These are phyloP conservation scores for Eciton burchellii DNA, from an alignment of 1,140 invertebrate genomes.

Conservation along the genomic window DNA sequence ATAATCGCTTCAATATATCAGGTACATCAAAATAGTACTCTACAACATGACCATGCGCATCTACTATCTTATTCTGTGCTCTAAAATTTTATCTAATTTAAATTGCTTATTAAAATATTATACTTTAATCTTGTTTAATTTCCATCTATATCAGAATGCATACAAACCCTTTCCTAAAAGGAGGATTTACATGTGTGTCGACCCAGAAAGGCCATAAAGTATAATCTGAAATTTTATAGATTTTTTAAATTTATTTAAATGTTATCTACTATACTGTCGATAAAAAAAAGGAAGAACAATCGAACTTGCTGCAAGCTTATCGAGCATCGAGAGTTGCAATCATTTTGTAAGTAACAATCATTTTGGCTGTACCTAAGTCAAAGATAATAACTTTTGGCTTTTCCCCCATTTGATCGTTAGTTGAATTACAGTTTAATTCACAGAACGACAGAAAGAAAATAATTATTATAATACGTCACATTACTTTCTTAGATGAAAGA, in stretches of 20 bases:
- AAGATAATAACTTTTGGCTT: slow-evolving; percentile 86
- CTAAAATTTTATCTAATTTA: slow-evolving; percentile 73
- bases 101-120: slow-evolving; percentile 33
- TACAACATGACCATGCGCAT: slow-evolving; percentile 85
- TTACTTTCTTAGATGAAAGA: not conserved
- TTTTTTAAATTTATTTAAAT: not conserved
- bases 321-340: not conserved
- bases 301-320: not conserved
- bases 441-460: slow-evolving; percentile 5
- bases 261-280: not conserved
- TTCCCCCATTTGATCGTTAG: slow-evolving; percentile 26
- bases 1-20: slow-evolving; percentile 87
- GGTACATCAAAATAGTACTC: slow-evolving; percentile 88
- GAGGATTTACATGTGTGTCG: slow-evolving; percentile 89
- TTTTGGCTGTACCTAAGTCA: slow-evolving; percentile 85
- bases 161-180: slow-evolving; percentile 86
- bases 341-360: not conserved
- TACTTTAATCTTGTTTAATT: slow-evolving; percentile 14
- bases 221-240: slow-evolving; percentile 87
- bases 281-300: slow-evolving; percentile 19
- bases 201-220: slow-evolving; percentile 93
- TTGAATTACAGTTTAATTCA: not conserved
- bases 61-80: slow-evolving; percentile 85
- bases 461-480: not conserved
- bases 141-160: slow-evolving; percentile 5